A percentile compares a stretch with the other conserved stretches of the same genome.
phyloP scores from a whole-genome alignment of 2,113 vertebrate genomes.

The Aleadryas rufinucha region DNA sequence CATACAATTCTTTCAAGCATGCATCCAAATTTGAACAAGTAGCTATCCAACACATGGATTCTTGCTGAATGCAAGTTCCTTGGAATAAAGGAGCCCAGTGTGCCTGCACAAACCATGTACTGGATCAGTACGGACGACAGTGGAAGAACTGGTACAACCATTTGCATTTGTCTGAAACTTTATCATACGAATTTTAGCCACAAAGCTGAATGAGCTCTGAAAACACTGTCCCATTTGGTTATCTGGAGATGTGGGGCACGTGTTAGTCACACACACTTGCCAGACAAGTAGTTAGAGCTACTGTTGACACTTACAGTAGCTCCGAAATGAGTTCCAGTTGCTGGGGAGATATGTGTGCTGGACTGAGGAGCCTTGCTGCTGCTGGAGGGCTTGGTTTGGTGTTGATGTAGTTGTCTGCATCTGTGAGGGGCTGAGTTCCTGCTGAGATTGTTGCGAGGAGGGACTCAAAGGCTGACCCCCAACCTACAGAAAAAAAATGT shows the following conservation, averaged over 20 bases:
- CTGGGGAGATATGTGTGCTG: conserved; percentile 91
- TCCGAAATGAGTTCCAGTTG: conserved; percentile 90
- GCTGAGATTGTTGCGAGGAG: conserved; percentile 82
- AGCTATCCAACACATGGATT: neutral
- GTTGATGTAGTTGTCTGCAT: conserved; percentile 76
- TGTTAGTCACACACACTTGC: neutral
- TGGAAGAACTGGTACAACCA: neutral
- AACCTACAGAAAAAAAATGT: conserved; percentile 60
- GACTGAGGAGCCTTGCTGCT: conserved; percentile 77
- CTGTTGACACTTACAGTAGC: conserved; percentile 84
- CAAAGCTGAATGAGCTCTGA: neutral
- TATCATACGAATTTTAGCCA: neutral
- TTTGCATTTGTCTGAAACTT: neutral
- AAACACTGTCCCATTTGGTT: neutral
- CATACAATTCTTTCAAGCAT: neutral
- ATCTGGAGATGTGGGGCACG: neutral
- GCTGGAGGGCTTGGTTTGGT: conserved; percentile 80
- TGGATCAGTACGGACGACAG: neutral
- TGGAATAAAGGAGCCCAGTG: neutral
- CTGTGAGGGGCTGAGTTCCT: conserved; percentile 87
- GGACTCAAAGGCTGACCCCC: conserved; percentile 88
- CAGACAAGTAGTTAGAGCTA: neutral
- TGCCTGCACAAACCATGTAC: neutral
- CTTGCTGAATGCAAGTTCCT: neutral
- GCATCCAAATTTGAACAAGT: neutral